Conservation (phyloP, 1,140 invertebrate genomes). For the Hyposmocoma kahamanoa region DNA sequence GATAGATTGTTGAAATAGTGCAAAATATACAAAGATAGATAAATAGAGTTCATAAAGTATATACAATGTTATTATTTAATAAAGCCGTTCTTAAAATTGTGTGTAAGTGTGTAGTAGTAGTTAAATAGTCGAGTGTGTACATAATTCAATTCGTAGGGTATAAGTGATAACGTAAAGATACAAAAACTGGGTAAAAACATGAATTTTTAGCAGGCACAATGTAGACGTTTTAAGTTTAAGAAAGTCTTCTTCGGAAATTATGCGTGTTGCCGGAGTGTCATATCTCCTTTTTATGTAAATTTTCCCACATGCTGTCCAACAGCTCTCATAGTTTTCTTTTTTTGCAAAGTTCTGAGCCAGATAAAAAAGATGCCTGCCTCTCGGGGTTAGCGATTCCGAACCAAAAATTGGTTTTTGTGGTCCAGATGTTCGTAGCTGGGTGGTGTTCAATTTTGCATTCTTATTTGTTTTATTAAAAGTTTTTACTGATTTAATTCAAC, state of each 20-base stretch:
- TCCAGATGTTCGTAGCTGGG: background rate
- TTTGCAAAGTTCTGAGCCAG: conserved; percentile 10
- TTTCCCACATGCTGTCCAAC: conserved; percentile 12
- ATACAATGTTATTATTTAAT: no score
- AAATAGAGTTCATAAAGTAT: no score
- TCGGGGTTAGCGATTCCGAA: conserved; percentile 8
- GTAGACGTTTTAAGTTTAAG: background rate
- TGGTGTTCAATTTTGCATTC: background rate
- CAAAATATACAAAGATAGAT: no score
- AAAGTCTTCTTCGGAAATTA: conserved; percentile 9
- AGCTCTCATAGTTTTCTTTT: conserved; percentile 7
- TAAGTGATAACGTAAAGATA: no score
- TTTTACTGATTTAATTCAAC: background rate
- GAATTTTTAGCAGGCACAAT: background rate
- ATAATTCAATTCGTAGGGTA: no score
- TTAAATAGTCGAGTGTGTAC: background rate
- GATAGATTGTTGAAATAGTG: no score
- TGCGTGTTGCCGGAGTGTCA: conserved; percentile 1
- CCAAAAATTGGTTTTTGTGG: conserved; percentile 1
- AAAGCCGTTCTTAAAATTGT: background rate
- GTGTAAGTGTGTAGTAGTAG: background rate
- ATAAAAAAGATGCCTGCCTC: conserved; percentile 7
- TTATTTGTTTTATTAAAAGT: background rate
- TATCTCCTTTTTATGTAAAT: conserved; percentile 9
- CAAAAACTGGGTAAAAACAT: no score